A percentile compares a stretch with the other conserved stretches of the same genome.
Evolutionary conservation across 2,888 invertebrate species (phyloP).

Genomic region (Harpalus rufipes): DNA sequence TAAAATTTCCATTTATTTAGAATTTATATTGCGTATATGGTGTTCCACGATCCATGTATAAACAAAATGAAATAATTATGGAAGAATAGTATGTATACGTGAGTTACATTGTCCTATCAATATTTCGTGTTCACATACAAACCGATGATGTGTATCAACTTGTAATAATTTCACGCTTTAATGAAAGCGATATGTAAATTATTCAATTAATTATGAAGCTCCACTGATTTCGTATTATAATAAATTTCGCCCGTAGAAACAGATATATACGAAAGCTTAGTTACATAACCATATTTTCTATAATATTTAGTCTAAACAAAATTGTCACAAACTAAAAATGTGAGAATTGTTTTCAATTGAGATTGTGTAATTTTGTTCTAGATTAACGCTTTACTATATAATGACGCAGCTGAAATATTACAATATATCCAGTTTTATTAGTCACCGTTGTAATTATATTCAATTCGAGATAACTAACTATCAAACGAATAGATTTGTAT

Average conservation of each 20-base stretch:
- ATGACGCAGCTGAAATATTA: slow-evolving; percentile 18
- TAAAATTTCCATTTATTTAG: not conserved
- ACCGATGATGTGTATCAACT: slow-evolving; percentile 15
- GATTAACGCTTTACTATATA: slow-evolving; percentile 28
- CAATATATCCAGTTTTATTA: slow-evolving; percentile 23
- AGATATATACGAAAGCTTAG: slow-evolving; percentile 1
- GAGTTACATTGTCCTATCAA: not conserved
- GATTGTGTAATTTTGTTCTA: slow-evolving; percentile 5
- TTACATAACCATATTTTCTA: not conserved
- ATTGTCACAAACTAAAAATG: slow-evolving; percentile 3
- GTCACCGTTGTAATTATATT: slow-evolving; percentile 34
- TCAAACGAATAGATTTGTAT: slow-evolving; percentile 16
- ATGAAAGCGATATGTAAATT: slow-evolving; percentile 47
- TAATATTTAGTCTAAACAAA: not conserved
- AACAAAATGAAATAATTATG: not conserved
- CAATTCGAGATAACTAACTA: slow-evolving; percentile 3
- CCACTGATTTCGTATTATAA: slow-evolving; percentile 11
- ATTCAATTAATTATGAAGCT: slow-evolving; percentile 44
- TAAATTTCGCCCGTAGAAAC: slow-evolving; percentile 4
- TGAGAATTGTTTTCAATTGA: not conserved
- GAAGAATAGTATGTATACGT: not conserved
- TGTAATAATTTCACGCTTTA: slow-evolving; percentile 15
- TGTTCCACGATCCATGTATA: not conserved
- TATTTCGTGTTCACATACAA: not conserved
- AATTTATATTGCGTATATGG: not conserved